Base-by-base conservation (phyloP, 92 coral and sea anemone species). In the Zoanthus sansibaricus region DNA sequence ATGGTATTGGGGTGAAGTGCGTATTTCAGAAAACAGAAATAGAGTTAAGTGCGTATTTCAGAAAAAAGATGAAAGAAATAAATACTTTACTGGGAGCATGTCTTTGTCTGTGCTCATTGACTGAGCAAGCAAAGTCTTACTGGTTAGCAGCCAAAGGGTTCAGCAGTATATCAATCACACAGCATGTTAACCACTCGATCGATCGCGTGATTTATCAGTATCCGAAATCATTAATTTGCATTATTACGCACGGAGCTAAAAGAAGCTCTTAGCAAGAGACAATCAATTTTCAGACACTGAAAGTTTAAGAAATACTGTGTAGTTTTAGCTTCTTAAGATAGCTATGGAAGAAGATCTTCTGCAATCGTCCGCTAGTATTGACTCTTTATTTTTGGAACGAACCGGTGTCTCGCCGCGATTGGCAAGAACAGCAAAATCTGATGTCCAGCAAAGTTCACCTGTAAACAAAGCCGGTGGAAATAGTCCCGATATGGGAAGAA, bases 341-440 rank as follows among this genome's bases (percentile, higher is more conserved):
- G 61, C 15, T 62, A 79, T 79, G 84, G 58, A 79, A 20, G 84
- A 79, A 79, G 55, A 79, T 32, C 71, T 44, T 79, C 56, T 13
- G 37, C 74, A 16, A 14, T 79, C 74, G 6, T 79, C 84, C 42
- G 48, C 0, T 68, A 64, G 84, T 18, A 79, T 73, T 64, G 84
- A 79, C 1, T 3, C 42, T 64, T 62, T 55, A 44, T n/a, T 7
- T 5, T n/a, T 51, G n/a, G 84, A 79, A 69, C 18, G 20, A 12
- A 1, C 61, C 25, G 21, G 73, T 21, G 6, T 64, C 61, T 31
- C 84, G 45, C 14, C 25, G 8, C 75, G 46, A 11, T 68, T 64
- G 20, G 13, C 61, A 46, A 67, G 59, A 67, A 0, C 73, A 45
- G 21, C 62, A 80, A 44, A 59, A 17, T 31, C 25, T 13, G 58